Base-by-base conservation (phyloP, 2,797 vertebrate genomes). In the Bothrops alternatus region DNA sequence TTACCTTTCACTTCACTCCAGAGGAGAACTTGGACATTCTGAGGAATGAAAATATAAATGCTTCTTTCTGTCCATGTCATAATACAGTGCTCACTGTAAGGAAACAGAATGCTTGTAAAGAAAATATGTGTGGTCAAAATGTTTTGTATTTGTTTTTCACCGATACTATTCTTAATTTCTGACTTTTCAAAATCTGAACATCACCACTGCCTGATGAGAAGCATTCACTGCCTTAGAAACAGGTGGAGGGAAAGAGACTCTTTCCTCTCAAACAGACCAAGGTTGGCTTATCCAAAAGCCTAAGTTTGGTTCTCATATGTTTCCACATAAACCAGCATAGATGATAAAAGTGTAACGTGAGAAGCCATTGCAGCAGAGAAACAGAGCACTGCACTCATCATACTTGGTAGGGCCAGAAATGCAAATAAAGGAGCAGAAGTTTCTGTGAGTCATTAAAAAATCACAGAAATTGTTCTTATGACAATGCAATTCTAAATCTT, bases 1-100 rank as follows among this genome's bases (percentile, higher is more conserved):
- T 94, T 96, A 99, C 99, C 99, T 98, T 98, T 98, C 78, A 99
- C 95, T 96, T 99, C 98, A 92, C 98, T 99, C 99, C 99, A 99
- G 82, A 99, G 98, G 90, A 99, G 98, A 93, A 99, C 98, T 95
- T 99, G 98, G 95, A 99, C 98, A 23, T 97, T 99, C 95, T 99
- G 98, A 94, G 99, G 99, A 95, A 98, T 98, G 86, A 99, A 99
- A 96, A 99, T 95, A 95, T 99, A 99, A 97, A 99, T 98, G 87
- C 98, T 99, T 90, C 97, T 98, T 95, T 99, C 98, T 37, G 99
- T 99, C 99, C 99, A 99, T 56, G 98, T 99, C 96, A 99, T 96
- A 92, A 99, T 95, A 96, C 98, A 98, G 89, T 99, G 98, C 93
- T 99, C 99, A 95, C 99, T 99, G 90, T 37, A 96, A 96, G 63